Conservation (phyloP, 2,797 vertebrate species). For the Apodemus agrarius region DNA sequence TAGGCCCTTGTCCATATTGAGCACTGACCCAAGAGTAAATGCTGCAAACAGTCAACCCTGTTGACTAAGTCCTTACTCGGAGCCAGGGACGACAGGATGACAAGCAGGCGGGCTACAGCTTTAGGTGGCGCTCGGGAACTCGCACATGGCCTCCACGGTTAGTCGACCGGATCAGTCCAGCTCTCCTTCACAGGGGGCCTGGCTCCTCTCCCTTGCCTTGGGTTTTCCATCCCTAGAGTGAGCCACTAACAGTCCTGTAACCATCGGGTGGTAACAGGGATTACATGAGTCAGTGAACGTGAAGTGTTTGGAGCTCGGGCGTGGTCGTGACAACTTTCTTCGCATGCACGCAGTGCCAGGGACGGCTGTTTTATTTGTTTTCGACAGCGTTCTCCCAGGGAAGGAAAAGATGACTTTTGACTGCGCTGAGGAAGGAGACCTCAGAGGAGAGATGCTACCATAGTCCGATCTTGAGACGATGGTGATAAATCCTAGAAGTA, state of each 20-base stretch:
- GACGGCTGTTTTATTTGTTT: not conserved
- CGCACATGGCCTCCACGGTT: fast-evolving
- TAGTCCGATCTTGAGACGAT: not conserved
- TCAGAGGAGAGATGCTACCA: not conserved
- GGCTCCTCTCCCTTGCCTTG: not conserved
- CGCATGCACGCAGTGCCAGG: not conserved
- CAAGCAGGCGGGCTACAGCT: fast-evolving
- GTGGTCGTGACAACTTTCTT: not conserved
- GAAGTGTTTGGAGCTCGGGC: not conserved
- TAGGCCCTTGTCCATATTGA: not conserved
- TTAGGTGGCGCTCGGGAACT: not conserved
- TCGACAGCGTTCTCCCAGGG: not conserved
- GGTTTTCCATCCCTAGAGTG: not conserved
- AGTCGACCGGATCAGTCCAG: not conserved
- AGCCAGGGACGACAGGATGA: not conserved
- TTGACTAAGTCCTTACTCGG: not conserved
- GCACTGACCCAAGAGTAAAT: not conserved
- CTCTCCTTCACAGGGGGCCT: not conserved
- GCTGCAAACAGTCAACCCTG: not conserved
- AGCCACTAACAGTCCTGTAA: not conserved
- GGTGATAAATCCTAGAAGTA: not conserved
- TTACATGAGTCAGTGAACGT: not conserved
- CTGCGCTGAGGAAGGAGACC: not conserved
- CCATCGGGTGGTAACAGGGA: not conserved
- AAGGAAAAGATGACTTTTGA: not conserved